These are phyloP conservation scores for Xanthorhoe spadicearia DNA, from an alignment of 2,888 invertebrate species.

Conservation along the genomic window DNA sequence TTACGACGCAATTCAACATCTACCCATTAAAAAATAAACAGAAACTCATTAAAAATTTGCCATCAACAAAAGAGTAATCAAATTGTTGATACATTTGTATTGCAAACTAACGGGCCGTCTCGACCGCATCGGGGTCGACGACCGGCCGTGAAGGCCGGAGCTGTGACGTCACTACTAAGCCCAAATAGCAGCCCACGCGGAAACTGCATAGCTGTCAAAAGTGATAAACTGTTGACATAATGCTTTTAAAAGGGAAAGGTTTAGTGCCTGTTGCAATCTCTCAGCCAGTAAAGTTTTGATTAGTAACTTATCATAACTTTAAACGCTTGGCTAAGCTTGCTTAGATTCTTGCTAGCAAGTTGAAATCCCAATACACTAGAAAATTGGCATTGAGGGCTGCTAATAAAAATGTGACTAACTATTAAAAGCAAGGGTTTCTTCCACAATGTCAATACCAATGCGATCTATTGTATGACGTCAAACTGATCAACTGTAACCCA, in stretches of 20 bases:
- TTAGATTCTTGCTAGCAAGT: too few relatives aligned
- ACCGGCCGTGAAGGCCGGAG: slow-evolving; percentile 74
- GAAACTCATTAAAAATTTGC: not conserved
- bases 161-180: slow-evolving; percentile 60
- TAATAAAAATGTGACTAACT: not conserved
- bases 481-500: slow-evolving; percentile 12
- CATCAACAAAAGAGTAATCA: slow-evolving; percentile 19
- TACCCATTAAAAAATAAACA: not conserved
- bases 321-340: too few relatives aligned
- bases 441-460: not conserved
- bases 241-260: not conserved
- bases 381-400: too few relatives aligned
- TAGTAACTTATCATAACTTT: too few relatives aligned
- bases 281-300: too few relatives aligned
- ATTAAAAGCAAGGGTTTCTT: not conserved
- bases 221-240: slow-evolving; percentile 1
- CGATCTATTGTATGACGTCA: slow-evolving; percentile 16
- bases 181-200: slow-evolving; percentile 24
- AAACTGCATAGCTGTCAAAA: slow-evolving; percentile 22
- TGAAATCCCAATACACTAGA: too few relatives aligned
- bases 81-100: slow-evolving; percentile 50
- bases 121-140: slow-evolving; percentile 54
- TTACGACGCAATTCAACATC: not conserved
- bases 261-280: not conserved
- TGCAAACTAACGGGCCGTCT: slow-evolving; percentile 63